Evolutionary conservation across 2,888 invertebrate genomes (phyloP).

Genomic region (Chaetogeoica ovagalla): DNA sequence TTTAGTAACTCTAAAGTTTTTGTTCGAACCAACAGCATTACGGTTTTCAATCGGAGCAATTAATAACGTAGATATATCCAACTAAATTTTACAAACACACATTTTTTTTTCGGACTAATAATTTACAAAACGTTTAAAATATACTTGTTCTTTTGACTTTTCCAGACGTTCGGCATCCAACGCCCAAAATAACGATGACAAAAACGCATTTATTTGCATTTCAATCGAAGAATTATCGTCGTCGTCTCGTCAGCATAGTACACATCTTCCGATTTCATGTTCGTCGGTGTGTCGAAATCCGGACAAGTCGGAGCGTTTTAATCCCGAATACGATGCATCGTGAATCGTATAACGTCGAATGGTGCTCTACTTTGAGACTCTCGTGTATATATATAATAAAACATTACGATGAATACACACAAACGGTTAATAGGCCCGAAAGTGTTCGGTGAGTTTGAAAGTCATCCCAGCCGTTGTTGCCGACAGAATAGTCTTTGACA

Average conservation of each 20-base stretch:
- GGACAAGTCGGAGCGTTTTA: constrained; percentile 55
- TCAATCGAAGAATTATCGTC: constrained; percentile 76
- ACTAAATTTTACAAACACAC: constrained; percentile 53
- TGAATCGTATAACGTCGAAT: constrained; percentile 81
- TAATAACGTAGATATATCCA: constrained; percentile 74
- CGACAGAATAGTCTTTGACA: constrained; percentile 87
- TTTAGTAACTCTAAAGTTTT: constrained; percentile 88
- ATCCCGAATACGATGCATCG: constrained; percentile 80
- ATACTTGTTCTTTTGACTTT: constrained; percentile 57
- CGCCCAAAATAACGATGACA: constrained; percentile 92
- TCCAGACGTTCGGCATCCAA: constrained; percentile 85
- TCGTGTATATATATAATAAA: constrained; percentile 68
- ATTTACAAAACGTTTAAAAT: not conserved
- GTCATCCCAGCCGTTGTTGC: constrained; percentile 97
- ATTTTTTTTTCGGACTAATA: not conserved
- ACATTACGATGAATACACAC: constrained; percentile 59
- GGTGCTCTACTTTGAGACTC: constrained; percentile 84
- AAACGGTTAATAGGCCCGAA: constrained; percentile 83
- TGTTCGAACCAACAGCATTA: constrained; percentile 90
- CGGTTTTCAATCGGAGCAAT: constrained; percentile 93
- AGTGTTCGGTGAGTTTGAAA: constrained; percentile 92
- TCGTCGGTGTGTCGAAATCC: constrained; percentile 73
- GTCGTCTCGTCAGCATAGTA: constrained; percentile 77
- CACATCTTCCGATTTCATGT: constrained; percentile 81
- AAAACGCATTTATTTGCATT: constrained; percentile 79